Base-by-base conservation (phyloP, 2,888 invertebrate species). In the Gasteruption jaculator region DNA sequence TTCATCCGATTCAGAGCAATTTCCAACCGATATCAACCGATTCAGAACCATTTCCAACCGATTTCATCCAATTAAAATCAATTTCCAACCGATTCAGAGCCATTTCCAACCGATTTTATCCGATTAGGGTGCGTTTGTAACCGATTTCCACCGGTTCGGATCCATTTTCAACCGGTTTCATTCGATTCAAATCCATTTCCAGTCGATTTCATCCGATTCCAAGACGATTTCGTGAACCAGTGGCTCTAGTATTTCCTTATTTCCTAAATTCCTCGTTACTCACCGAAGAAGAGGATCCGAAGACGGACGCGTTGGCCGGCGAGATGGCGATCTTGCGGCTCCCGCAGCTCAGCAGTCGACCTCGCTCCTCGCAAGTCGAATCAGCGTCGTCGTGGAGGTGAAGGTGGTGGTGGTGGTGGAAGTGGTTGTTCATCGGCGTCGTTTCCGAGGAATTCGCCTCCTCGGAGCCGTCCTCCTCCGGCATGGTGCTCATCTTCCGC, bases 401-500 rank as follows among this genome's bases (percentile, higher is more conserved):
- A 6, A 29, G 21, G 30, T 44, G 41, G 26, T 33, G 41, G 19
- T 42, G 43, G 12, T 29, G 35, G 8, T 39, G 45, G 7, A 15
- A 38, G 8, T 40, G 49, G 4, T 8, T 18, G 30, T 19, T 30
- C 19, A 19, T 3, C 16, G 19, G 4, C 10, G 19, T 34, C 25
- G 34, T 10, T 8, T 11, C 10, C 15, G 34, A 34, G 24, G 60
- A 52, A 38, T 65, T 64, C 38, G 54, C 41, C 25, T 64, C 67
- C 39, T 64, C 65, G n/a, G 64, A 57, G 16, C 46, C 52, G 18
- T 52, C 52, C 37, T 68, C 68, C 43, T 68, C 68, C 19, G 58
- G 58, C 68, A 67, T 68, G 18, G 62, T 64, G 41, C 64, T 67
- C 67, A 68, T 68, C 49, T 67, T 68, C 25, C 65, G 50, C 19